Base-by-base conservation (phyloP, 2,113 vertebrate species). In the Arenaria interpres region DNA sequence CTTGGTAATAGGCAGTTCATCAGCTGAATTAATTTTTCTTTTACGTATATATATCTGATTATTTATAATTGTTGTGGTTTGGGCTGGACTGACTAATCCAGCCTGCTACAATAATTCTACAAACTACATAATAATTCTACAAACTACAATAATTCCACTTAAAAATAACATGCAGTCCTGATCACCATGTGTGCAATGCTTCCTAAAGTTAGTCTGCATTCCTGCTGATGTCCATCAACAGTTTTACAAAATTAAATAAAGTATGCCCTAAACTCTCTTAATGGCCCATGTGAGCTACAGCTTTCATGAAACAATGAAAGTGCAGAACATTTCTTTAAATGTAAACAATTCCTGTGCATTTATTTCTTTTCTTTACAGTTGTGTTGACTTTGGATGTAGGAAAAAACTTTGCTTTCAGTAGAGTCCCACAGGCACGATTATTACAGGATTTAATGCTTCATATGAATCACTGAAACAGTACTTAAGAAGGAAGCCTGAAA, bases 391-490 rank as follows among this genome's bases (percentile, higher is more conserved):
- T 37, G 25, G 69, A 76, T 73, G 3, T 10, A 90, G 79, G 62
- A 93, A 89, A 50, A 88, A 95, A 75, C 74, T 93, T 90, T 53
- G 59, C 81, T 91, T 95, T 94, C 54, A 88, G 67, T 48, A 54
- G 60, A 82, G 28, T 77, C 82, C 92, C 88, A 77, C 5, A 72
- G 78, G 67, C 71, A 74, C 35, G 22, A 73, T 91, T 91, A 91
- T 85, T 66, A 93, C 28, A 77, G 57, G 53, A 85, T 93, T 93
- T 95, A 92, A 51, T 92, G 43, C 69, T 56, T 71, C 24, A 43
- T 32, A 64, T 77, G 74, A 93, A 90, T 78, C 74, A 85, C 54
- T 76, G 71, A 93, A 95, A 89, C 12, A 79, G 57, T 67, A 83
- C 75, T 93, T 93, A 80, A 85, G 67, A 74, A 90, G 27, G 66